A percentile compares a stretch with the other conserved stretches of the same genome.
phyloP scores from a whole-genome alignment of 2,797 vertebrate species.

The Mormyrops boulengeri region DNA sequence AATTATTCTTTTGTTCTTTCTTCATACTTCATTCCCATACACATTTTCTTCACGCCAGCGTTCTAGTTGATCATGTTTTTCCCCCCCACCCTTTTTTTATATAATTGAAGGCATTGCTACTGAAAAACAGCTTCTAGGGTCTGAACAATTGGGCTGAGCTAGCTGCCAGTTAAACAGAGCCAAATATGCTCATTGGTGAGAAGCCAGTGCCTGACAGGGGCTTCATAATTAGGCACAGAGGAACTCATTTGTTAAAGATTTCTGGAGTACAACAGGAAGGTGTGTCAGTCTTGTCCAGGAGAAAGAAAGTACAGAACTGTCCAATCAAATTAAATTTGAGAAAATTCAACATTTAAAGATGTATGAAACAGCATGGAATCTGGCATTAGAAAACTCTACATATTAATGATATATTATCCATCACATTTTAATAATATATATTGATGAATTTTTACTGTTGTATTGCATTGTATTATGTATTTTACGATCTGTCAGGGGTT shows the following conservation, averaged over 20 bases:
- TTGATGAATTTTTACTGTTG: background rate
- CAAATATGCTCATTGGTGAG: background rate
- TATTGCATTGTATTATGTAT: background rate
- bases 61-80: background rate
- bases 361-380: background rate
- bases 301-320: conserved; percentile 1
- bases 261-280: conserved; percentile 14
- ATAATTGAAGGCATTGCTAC: background rate
- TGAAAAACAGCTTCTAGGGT: background rate
- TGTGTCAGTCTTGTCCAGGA: background rate
- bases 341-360: background rate
- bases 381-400: background rate
- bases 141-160: background rate
- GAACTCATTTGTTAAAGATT: conserved; percentile 37
- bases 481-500: background rate
- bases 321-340: conserved; percentile 16
- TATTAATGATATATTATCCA: background rate
- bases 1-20: conserved; percentile 2
- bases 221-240: conserved; percentile 37
- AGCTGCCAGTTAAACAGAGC: background rate
- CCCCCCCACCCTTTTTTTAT: background rate
- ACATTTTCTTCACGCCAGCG: background rate
- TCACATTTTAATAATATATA: background rate
- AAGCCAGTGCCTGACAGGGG: conserved; percentile 2
- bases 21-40: background rate